These are phyloP conservation scores for Bos taurus DNA, from an alignment of 2,113 vertebrate genomes.

Conservation along the genomic window DNA sequence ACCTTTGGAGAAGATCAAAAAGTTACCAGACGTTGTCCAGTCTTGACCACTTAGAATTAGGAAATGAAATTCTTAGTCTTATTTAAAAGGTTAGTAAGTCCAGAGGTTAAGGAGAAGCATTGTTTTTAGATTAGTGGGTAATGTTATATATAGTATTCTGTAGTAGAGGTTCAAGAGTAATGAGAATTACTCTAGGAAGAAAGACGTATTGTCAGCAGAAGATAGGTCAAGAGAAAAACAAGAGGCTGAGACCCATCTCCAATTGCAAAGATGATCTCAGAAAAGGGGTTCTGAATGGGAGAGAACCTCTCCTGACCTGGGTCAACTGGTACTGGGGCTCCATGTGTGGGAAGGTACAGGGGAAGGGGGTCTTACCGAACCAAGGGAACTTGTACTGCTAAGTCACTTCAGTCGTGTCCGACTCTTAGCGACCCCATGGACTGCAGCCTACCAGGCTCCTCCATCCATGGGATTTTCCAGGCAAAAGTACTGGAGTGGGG, in stretches of 20 bases:
- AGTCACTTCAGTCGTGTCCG: too few relatives aligned
- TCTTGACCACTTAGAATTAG: not conserved
- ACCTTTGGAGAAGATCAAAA: slow-evolving; percentile 11
- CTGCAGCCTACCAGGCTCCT: too few relatives aligned
- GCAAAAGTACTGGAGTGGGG: too few relatives aligned
- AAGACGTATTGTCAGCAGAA: slow-evolving; percentile 34
- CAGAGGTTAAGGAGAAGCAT: not conserved
- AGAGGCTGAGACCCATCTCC: not conserved
- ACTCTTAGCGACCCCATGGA: too few relatives aligned
- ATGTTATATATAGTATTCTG: not conserved
- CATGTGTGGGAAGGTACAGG: too few relatives aligned
- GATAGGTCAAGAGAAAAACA: slow-evolving; percentile 7
- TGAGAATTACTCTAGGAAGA: not conserved
- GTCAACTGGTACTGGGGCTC: not conserved
- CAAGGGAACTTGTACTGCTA: not conserved
- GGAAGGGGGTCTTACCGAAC: not conserved
- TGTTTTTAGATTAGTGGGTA: not conserved
- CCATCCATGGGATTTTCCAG: too few relatives aligned
- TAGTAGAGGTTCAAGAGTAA: not conserved
- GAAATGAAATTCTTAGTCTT: not conserved
- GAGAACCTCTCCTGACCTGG: not conserved
- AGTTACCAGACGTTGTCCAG: not conserved
- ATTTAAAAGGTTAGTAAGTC: slow-evolving; percentile 42
- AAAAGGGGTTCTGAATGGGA: not conserved
- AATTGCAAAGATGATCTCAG: not conserved